Base-by-base conservation (phyloP, 2,797 vertebrate species). In the Gastrophryne carolinensis region DNA sequence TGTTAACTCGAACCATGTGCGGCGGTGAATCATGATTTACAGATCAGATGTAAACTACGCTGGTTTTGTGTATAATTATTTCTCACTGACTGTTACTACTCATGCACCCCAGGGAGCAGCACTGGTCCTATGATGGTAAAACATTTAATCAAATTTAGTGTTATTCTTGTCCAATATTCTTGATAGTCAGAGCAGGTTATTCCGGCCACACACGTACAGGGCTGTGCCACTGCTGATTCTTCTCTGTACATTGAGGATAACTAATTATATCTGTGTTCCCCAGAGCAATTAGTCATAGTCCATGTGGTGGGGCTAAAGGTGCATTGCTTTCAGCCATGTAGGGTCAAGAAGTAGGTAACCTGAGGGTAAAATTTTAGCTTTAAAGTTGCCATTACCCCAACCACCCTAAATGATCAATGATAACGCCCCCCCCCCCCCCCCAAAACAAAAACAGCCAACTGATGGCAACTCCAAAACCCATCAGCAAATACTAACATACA, bases 71-170 rank as follows among this genome's bases (percentile, higher is more conserved):
- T 57, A 69, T 57, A 30, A 69, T 41, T 39, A 44, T 57, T 37
- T 67, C 64, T 39, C 32, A 47, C 39, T 47, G 29, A 65, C 63
- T 52, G 44, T 35, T 66, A 34, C 63, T 47, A n/a, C 44, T 7
- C 17, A 21, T 47, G 44, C 10, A 67, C 64, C 32, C 37, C 54
- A 34, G 39, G 47, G 35, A 39, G 37, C 7, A 63, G 61, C 4
- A 15, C 4, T 19, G 4, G 2, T 27, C 26, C 21, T 37, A 10
- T 53, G 49, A 54, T 53, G 49, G 53, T 53, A 34, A 21, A 37
- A 8, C n/a, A 39, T 34, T 67, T 26, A 27, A 39, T 53, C 21
- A 67, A 17, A 50, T 17, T 49, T 24, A 34, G 24, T 62, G 23
- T 34, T 27, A 29, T 17, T 47, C n/a, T 26, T 30, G 61, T 49